Base-by-base conservation (phyloP, 2,797 vertebrate genomes). In the Sebastes dallii region DNA sequence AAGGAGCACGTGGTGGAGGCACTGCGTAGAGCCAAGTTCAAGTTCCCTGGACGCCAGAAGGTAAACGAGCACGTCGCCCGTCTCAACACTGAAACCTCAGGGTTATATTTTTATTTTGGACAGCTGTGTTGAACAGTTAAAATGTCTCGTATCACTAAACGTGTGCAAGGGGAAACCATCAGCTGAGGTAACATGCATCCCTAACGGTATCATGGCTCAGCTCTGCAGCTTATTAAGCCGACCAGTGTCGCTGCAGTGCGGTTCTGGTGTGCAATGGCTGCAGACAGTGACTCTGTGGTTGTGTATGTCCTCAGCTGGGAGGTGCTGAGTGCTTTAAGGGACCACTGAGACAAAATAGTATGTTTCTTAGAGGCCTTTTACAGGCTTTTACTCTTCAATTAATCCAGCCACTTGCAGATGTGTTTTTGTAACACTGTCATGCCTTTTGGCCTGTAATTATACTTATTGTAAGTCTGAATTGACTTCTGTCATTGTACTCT, bases 21-120 rank as follows among this genome's bases (percentile, higher is more conserved):
- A 20, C 94, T 99, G 34, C 96, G 97, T 60, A 95, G 97, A 73
- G 97, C 97, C 80, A 99, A 98, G 95, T 99, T 98, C 96, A 99
- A 98, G 95, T 98, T 99, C 91, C 97, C 97, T 1, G 98, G 97
- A 3, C 95, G 97, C 30, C 98, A 98, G 92, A 98, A 99, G 97
- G 97, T 98, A 91, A 88, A 46, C 0, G 0, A 39, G 5, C 22
- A 9, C 0, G 0, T 50, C 14, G 5, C 3, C 12, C 11, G 9
- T 16, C 5, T 22, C 9, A 7, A 3, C 13, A 16, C 22, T 50
- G 8, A n/a, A 3, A 18, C 7, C 14, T 16, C 12, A 0, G 1
- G 2, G 8, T 64, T 11, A 4, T 30, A 1, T 22, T 50, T 54
- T 10, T 36, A 2, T 18, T 20, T 60, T 10, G 4, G 46, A 0